These are phyloP conservation scores for Drosophila kikkawai DNA, from an alignment of 1,140 invertebrate genomes.

Conservation along the genomic window DNA sequence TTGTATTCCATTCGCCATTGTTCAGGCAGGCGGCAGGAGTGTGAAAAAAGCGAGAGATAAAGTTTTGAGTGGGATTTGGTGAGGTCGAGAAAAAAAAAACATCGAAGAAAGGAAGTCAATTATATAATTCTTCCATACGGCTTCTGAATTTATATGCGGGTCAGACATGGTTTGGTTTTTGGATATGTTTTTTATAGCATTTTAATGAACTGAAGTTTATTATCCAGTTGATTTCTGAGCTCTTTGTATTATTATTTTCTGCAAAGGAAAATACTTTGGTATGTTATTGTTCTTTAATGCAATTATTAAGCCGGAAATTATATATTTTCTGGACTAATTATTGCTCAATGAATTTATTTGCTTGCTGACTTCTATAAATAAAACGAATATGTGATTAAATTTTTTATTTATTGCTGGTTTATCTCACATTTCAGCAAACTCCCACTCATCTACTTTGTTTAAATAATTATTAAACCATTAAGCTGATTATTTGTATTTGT, in stretches of 20 bases:
- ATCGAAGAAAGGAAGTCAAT: constrained; percentile 14
- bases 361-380: neutral
- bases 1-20: constrained; percentile 27
- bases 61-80: constrained; percentile 25
- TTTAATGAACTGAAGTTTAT: constrained; percentile 19
- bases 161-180: constrained; percentile 3
- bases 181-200: constrained; percentile 6
- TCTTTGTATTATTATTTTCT: neutral
- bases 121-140: neutral
- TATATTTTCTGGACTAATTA: neutral
- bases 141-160: constrained; percentile 31
- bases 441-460: neutral
- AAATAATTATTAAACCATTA: neutral
- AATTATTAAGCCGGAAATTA: neutral
- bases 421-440: neutral
- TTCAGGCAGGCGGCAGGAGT: constrained; percentile 5
- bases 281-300: neutral
- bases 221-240: neutral
- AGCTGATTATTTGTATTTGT: neutral
- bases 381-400: neutral
- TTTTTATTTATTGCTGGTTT: neutral
- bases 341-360: constrained; percentile 10
- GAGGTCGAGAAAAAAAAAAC: neutral
- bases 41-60: constrained; percentile 9
- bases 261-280: neutral